Conservation (phyloP, 1,140 invertebrate genomes). For the Brachystomella parvula region DNA sequence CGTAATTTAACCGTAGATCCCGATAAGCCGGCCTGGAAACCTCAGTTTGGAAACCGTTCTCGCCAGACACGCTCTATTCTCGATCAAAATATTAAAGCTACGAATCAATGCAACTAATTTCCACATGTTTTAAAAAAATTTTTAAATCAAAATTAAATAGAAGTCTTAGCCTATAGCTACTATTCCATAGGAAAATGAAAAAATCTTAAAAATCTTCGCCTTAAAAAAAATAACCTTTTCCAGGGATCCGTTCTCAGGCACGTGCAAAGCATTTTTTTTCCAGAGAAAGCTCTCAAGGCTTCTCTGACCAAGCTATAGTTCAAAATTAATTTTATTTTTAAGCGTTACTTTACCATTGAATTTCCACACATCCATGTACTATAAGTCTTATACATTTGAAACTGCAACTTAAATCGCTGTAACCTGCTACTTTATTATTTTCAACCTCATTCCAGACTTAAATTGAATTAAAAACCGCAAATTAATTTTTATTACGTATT, state of each 20-base stretch:
- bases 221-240: no score
- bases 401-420: neutral
- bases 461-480: neutral
- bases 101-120: slow-evolving; percentile 33
- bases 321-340: neutral
- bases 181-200: no score
- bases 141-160: no score
- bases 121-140: slow-evolving; percentile 20
- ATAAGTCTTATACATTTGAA: neutral
- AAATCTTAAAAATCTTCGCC: no score
- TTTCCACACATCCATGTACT: neutral
- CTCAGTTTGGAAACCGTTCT: slow-evolving; percentile 31
- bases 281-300: neutral
- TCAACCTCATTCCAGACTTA: neutral
- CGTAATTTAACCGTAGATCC: slow-evolving; percentile 17
- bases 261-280: no score
- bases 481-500: no score
- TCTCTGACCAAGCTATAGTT: neutral
- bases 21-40: slow-evolving; percentile 26
- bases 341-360: no score
- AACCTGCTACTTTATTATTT: neutral
- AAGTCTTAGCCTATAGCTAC: no score
- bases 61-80: slow-evolving; percentile 23
- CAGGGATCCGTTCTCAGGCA: no score
- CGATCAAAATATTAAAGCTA: slow-evolving; percentile 27